Evolutionary conservation across 37 sponge, comb jelly and placozoan genomes (phyloP).

Genomic region (Haliclona indistincta): DNA sequence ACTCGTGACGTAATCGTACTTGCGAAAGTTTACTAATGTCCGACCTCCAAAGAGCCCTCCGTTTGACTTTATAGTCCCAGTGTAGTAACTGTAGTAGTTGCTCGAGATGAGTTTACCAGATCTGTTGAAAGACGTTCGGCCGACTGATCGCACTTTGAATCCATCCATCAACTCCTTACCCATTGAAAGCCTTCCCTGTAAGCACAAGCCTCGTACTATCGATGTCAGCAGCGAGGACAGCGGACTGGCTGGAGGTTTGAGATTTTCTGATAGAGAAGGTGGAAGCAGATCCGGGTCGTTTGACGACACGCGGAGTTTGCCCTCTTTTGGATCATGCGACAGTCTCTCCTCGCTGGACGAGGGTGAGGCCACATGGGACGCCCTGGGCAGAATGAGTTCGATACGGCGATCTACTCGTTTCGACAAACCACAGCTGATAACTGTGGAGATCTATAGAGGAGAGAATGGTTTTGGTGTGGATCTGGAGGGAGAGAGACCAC

Average conservation of each 20-base stretch:
- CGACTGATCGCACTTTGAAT: background rate
- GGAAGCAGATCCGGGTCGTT: background rate
- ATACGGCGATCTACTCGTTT: constrained; percentile 42
- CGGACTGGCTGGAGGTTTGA: no score
- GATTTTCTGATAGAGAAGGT: no score
- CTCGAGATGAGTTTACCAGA: constrained; percentile 32
- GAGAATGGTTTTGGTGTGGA: constrained; percentile 25
- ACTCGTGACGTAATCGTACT: no score
- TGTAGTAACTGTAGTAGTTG: background rate
- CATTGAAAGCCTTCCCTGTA: constrained; percentile 5
- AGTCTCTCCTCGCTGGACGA: constrained; percentile 17
- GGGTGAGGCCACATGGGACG: constrained; percentile 49
- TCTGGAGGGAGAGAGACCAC: constrained; percentile 32
- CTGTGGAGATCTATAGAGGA: constrained; percentile 15
- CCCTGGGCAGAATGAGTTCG: constrained; percentile 51
- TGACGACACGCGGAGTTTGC: constrained; percentile 5
- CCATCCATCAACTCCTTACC: background rate
- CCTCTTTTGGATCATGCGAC: background rate
- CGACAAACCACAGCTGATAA: constrained; percentile 28
- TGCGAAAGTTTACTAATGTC: no score
- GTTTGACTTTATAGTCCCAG: no score
- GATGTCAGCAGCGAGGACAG: no score
- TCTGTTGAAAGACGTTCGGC: constrained; percentile 20
- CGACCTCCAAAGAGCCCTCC: no score
- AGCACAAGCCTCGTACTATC: no score